Evolutionary conservation across 2,888 invertebrate species (phyloP), one percentile per base, ranked within the genome.

Genomic region (Tinea semifulvella): DNA sequence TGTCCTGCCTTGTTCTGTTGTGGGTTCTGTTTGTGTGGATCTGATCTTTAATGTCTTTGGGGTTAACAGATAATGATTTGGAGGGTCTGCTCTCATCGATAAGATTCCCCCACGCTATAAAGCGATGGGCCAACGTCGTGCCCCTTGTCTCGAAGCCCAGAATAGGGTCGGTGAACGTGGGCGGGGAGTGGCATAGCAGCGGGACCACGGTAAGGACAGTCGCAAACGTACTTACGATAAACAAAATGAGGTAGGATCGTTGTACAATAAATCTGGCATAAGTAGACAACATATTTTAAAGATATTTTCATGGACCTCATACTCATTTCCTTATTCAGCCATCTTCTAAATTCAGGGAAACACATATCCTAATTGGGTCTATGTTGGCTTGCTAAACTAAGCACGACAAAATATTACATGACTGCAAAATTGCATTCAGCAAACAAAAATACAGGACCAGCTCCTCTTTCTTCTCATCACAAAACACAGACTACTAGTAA

Each of bases 141-240:
- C 95, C 95, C 50, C 96, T 85, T 10, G 96, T 90, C 67, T 95
- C 94, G 73, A 96, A 97, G 3, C 96, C 96, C 87, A 94, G 74
- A 60, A 92, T 88, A 17, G 96, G 96, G 68, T 96, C 93, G 51
- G 88, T 86, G 74, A 96, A 96, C 65, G 90, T 88, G 26, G 94
- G 95, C 28, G 75, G 53, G 18, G 65, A 60, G 56, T 64, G 76
- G 53, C 63, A 75, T 48, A 76, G 55, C 35, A 81, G 53, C 2
- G 82, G 79, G 44, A 82, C 63, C 40, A 77, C 63, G 46, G 79
- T 75, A 11, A 80, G 64, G 49, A 67, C 52, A 27, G 74, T 72
- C 44, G 71, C 75, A 50, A 79, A 61, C 47, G 64, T 59, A 58
- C 68, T 65, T 57, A 79, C 62, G 49, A 58, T 56, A 50, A 75